Percentiles rank a stretch among this genome's conserved stretches.
Conservation (phyloP, 2,888 invertebrate genomes). For the Muschampia staudingeri region DNA sequence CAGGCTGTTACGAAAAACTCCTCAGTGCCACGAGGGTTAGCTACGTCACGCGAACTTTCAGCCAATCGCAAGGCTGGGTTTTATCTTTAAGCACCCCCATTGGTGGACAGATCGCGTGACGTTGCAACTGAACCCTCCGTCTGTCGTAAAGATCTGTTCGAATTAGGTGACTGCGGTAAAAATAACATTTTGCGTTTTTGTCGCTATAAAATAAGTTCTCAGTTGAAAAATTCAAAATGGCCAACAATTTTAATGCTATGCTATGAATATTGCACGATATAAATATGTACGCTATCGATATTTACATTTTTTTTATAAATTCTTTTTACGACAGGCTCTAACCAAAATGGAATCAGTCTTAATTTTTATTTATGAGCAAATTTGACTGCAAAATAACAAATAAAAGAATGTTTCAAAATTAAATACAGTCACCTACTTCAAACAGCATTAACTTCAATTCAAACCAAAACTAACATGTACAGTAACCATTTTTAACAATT, state of each 20-base stretch:
- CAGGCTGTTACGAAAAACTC: slow-evolving; percentile 41
- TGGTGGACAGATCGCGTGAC: slow-evolving; percentile 40
- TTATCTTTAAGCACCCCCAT: slow-evolving; percentile 28
- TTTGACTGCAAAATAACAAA: neutral
- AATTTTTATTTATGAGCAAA: slow-evolving; percentile 27
- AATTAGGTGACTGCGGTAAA: slow-evolving; percentile 70
- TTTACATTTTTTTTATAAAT: slow-evolving; percentile 25
- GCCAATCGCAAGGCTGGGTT: slow-evolving; percentile 29
- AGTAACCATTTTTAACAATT: slow-evolving; percentile 73
- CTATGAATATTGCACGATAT: slow-evolving; percentile 34
- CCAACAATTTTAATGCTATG: neutral
- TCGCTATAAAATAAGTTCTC: neutral
- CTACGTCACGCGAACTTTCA: slow-evolving; percentile 39
- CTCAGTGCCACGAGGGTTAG: slow-evolving; percentile 42
- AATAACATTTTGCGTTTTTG: slow-evolving; percentile 21
- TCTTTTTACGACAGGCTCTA: neutral
- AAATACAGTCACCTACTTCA: slow-evolving; percentile 36
- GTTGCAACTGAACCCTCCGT: slow-evolving; percentile 42
- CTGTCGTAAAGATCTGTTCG: slow-evolving; percentile 38
- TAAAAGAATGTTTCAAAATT: neutral
- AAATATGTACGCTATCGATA: neutral
- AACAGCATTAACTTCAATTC: slow-evolving; percentile 38
- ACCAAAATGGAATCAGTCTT: slow-evolving; percentile 41
- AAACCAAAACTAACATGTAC: slow-evolving; percentile 77
- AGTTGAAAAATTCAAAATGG: slow-evolving; percentile 25